Conservation (phyloP, 2,113 vertebrate species). For the Acinonyx jubatus region DNA sequence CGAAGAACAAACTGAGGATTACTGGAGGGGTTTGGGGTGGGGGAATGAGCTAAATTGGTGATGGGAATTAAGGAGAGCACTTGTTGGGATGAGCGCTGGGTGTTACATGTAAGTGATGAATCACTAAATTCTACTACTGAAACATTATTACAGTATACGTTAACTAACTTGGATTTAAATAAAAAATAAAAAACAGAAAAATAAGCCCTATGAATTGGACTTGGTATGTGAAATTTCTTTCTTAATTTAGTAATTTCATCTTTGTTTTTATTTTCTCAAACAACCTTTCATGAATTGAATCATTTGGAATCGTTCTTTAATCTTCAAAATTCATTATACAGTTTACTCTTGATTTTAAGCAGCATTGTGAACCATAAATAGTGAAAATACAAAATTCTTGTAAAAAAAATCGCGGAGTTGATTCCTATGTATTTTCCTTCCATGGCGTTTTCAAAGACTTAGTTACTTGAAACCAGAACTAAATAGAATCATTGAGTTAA, state of each 20-base stretch:
- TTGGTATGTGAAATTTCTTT: slow-evolving; percentile 16
- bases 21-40: no score
- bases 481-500: background rate
- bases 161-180: no score
- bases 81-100: no score
- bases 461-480: background rate
- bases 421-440: background rate
- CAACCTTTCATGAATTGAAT: background rate
- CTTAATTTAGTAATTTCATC: background rate
- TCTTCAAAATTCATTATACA: background rate
- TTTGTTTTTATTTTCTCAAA: background rate
- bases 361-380: background rate
- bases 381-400: slow-evolving; percentile 14
- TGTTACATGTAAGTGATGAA: no score
- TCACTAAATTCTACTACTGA: no score
- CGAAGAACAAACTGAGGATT: no score
- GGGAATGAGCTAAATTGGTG: no score
- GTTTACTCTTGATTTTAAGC: background rate
- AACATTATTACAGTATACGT: no score
- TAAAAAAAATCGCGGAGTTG: background rate
- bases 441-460: background rate
- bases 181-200: no score
- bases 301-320: background rate
- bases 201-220: background rate
- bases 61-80: no score